Conservation (phyloP, 2,797 vertebrate genomes). For the Leontopithecus rosalia region DNA sequence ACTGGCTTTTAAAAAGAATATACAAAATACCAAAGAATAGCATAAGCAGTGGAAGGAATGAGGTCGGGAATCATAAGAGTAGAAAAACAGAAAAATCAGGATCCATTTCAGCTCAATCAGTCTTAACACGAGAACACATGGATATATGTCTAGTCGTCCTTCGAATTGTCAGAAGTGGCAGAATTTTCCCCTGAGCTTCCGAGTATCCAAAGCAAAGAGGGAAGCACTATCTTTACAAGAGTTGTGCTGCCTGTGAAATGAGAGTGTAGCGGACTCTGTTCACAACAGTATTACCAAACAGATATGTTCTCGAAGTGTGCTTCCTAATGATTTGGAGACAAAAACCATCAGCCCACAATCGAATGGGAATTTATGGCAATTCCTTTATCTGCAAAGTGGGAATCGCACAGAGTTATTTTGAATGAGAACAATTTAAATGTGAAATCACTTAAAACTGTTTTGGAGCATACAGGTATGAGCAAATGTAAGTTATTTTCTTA, state of each 20-base stretch:
- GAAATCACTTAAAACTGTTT: neutral
- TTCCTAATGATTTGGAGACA: neutral
- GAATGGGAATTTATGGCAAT: neutral
- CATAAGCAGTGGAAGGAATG: neutral
- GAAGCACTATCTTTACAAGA: neutral
- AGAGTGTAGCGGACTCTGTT: neutral
- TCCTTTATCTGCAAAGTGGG: neutral
- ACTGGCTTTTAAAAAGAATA: neutral
- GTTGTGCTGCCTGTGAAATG: neutral
- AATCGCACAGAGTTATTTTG: neutral
- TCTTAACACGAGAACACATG: fast-evolving
- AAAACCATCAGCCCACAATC: neutral
- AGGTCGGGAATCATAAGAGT: neutral
- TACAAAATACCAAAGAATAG: neutral
- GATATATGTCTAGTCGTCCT: neutral
- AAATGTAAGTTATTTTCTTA: neutral
- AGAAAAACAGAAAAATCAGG: neutral
- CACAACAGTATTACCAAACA: neutral
- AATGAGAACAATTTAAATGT: neutral
- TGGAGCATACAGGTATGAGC: neutral
- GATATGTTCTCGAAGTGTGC: neutral
- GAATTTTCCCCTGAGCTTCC: neutral
- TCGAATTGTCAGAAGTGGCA: fast-evolving
- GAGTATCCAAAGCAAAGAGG: neutral
- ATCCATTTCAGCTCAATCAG: neutral